Base-by-base conservation (phyloP, 2,888 invertebrate species). In the Cenopis cana region DNA sequence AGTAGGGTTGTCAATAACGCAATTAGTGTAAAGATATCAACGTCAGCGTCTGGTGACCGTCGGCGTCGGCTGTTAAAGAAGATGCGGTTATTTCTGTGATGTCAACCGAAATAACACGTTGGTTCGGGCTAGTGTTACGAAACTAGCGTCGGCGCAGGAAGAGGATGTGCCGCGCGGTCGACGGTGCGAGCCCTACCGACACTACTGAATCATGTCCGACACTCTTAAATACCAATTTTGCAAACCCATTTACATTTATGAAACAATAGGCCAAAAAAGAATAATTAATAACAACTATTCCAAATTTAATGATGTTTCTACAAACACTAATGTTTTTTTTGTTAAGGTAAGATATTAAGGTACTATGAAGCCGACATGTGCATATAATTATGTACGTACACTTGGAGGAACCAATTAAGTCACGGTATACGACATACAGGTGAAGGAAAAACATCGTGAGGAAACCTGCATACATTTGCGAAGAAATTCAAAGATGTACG, bases 21-120 rank as follows among this genome's bases (percentile, higher is more conserved):
- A 90, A 92, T 93, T 91, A 93, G 91, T 87, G 90, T 90, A 88
- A 89, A 91, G 88, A 87, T 88, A 89, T 92, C 90, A 91, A 89
- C 91, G 91, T 90, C 90, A 84, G 82, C 87, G 87, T 85, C 84
- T 86, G 85, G 85, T 86, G 84, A 85, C 85, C 87, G 87, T 75
- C 76, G 76, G 57, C 74, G 73, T 84, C 84, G 82, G 83, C 81
- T 86, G 86, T 87, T 88, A 87, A 88, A 88, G 87, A 86, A 90
- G 88, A 88, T 85, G 87, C 75, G 85, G 88, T 91, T 93, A 93
- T 93, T 93, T 93, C 88, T 89, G 92, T 91, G 85, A 83, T 90
- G 91, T 90, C 90, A 91, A 89, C 92, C 84, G 88, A 93, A 93
- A 93, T 93, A 93, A 92, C 90, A 83, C 84, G 83, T 75, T 81